These are phyloP conservation scores for Eospalax fontanierii DNA, from an alignment of 2,797 vertebrate genomes.

Conservation along the genomic window DNA sequence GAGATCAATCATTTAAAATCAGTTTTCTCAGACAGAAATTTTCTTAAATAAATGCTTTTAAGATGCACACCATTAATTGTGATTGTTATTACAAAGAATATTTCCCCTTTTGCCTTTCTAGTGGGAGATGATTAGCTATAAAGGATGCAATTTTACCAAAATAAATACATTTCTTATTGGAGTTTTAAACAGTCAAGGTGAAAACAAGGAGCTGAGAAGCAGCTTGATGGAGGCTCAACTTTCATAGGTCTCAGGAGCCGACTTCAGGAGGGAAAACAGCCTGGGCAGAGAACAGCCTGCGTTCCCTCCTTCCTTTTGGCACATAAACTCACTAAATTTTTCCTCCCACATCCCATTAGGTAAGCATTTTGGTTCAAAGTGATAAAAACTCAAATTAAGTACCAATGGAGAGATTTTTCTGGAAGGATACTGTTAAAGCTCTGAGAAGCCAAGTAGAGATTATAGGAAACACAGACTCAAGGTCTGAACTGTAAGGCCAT, in stretches of 20 bases:
- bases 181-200: slow-evolving; percentile 60
- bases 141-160: slow-evolving; percentile 70
- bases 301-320: background rate
- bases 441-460: background rate
- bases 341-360: background rate
- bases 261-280: slow-evolving; percentile 8
- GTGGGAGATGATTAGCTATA: slow-evolving; percentile 53
- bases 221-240: slow-evolving; percentile 36
- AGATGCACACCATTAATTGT: slow-evolving; percentile 69
- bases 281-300: background rate
- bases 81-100: slow-evolving; percentile 61
- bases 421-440: slow-evolving; percentile 10
- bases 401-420: slow-evolving; percentile 14
- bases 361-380: slow-evolving; percentile 49
- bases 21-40: slow-evolving; percentile 57
- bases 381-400: slow-evolving; percentile 53
- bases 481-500: background rate
- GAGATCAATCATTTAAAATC: slow-evolving; percentile 67
- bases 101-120: slow-evolving; percentile 36
- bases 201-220: slow-evolving; percentile 40
- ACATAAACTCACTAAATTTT: slow-evolving; percentile 23
- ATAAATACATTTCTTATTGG: slow-evolving; percentile 60
- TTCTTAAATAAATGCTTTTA: slow-evolving; percentile 59
- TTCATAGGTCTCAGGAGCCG: slow-evolving; percentile 46
- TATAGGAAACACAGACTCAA: background rate